Conservation (phyloP, 2,113 vertebrate genomes). For the Upupa epops region DNA sequence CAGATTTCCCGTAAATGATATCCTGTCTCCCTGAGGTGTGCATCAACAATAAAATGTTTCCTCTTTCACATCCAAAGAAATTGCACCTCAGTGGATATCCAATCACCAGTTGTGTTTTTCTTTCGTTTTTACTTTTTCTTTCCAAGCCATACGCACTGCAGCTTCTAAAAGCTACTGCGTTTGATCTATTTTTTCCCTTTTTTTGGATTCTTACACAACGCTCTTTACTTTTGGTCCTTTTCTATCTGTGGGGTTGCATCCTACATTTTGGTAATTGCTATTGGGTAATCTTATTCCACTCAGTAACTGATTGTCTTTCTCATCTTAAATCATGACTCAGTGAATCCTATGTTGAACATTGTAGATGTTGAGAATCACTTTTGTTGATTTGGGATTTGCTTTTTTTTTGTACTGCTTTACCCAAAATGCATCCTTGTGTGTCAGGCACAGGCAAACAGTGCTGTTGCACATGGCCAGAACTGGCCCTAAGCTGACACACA, state of each 20-base stretch:
- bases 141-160: neutral
- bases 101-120: neutral
- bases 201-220: neutral
- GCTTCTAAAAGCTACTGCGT: neutral
- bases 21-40: neutral
- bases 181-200: neutral
- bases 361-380: neutral
- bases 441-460: neutral
- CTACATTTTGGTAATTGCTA: neutral
- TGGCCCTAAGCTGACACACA: neutral
- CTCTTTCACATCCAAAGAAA: neutral
- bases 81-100: neutral
- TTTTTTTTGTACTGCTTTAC: neutral
- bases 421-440: neutral
- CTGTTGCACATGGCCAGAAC: neutral
- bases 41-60: neutral
- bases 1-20: neutral
- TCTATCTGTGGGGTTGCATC: neutral
- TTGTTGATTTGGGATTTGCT: fast-evolving
- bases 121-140: neutral
- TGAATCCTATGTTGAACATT: neutral
- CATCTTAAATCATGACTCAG: neutral
- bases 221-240: neutral
- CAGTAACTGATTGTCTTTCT: neutral
- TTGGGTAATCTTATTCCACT: neutral